Percentiles rank a stretch among this genome's conserved stretches.
Evolutionary conservation across 2,888 invertebrate species (phyloP).

Genomic region (Eulithis prunata): DNA sequence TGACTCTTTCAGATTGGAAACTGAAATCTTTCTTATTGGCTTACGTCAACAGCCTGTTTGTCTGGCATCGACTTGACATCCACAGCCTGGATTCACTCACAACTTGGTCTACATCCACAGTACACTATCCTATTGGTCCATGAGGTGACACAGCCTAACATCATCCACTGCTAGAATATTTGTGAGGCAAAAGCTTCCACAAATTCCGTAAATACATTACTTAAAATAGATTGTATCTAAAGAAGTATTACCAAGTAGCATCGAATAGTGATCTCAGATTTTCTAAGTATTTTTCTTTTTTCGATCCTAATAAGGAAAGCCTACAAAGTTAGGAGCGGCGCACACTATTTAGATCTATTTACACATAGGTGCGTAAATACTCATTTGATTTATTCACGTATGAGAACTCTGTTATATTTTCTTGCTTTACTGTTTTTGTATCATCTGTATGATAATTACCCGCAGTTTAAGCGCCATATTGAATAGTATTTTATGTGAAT

Average conservation of each 20-base stretch:
- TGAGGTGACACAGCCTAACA: no score
- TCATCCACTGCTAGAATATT: no score
- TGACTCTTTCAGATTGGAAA: conserved; percentile 42
- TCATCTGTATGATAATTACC: conserved; percentile 58
- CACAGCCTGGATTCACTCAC: no score
- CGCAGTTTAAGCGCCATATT: conserved; percentile 49
- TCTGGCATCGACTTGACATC: no score
- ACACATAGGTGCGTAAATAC: conserved; percentile 37
- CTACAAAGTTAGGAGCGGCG: background rate
- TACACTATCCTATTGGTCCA: no score
- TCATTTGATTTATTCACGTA: conserved; percentile 62
- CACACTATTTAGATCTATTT: background rate
- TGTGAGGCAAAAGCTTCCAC: no score
- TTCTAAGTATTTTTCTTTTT: background rate
- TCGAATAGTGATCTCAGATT: background rate
- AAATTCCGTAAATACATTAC: no score
- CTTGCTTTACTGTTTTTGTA: conserved; percentile 53
- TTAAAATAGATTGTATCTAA: no score
- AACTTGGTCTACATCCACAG: no score
- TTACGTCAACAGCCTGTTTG: background rate
- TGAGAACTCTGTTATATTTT: conserved; percentile 53
- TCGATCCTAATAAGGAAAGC: background rate
- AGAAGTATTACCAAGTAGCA: no score
- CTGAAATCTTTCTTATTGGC: background rate
- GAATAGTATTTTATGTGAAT: conserved; percentile 45